Evolutionary conservation across 2,113 vertebrate genomes (phyloP).

Genomic region (Illadopsis cleaveri): DNA sequence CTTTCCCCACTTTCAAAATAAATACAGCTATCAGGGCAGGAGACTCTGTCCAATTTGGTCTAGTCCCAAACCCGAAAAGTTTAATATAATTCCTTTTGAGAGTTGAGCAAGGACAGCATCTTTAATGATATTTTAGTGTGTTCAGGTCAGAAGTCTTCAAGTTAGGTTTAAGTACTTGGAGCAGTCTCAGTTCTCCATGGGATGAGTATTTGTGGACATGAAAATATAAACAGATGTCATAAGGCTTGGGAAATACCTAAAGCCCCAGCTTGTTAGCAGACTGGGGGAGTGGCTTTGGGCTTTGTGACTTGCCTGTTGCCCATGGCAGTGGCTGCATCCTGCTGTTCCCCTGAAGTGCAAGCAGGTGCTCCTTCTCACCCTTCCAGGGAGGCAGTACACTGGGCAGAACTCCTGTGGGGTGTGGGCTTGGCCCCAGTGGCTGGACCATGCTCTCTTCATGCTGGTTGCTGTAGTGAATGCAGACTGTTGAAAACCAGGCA

Average conservation of each 20-base stretch:
- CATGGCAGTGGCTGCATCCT: neutral
- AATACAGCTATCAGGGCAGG: neutral
- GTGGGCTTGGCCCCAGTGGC: neutral
- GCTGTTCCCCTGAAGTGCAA: neutral
- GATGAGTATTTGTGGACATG: neutral
- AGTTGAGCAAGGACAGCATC: neutral
- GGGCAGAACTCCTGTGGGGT: neutral
- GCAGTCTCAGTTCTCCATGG: neutral
- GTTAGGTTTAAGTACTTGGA: neutral
- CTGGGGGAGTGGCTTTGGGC: neutral
- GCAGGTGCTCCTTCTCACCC: neutral
- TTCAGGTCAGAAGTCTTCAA: neutral
- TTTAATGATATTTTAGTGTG: neutral
- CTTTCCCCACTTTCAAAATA: slow-evolving; percentile 29
- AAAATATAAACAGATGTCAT: neutral
- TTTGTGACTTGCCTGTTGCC: neutral
- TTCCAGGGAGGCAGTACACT: fast-evolving
- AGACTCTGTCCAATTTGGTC: neutral
- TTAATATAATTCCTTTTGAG: neutral
- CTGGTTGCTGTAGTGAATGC: neutral
- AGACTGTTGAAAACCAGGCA: fast-evolving
- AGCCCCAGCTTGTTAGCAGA: neutral
- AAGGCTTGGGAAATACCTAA: neutral
- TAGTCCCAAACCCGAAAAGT: neutral
- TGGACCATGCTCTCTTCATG: neutral